Evolutionary conservation across 2,888 invertebrate genomes (phyloP), one percentile per base, ranked within the genome.

Genomic region (Xylota segnis): DNA sequence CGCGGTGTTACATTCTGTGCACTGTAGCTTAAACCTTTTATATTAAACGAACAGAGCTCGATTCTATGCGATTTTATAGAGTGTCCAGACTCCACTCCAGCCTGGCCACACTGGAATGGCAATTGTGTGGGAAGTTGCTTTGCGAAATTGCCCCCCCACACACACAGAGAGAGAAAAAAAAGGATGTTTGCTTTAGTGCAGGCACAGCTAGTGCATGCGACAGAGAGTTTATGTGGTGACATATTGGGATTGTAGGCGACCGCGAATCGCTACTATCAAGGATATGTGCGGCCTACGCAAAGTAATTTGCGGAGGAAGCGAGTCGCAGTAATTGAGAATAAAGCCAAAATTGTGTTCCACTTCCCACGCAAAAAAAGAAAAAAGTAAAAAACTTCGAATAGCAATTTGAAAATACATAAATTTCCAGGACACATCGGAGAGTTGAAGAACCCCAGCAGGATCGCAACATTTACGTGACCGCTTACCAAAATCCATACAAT

Each of bases 1-100:
- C 23, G 9, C 3, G 40, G 32, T 9, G 40, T 68, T n/a, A n/a
- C n/a, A n/a, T n/a, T n/a, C n/a, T n/a, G n/a, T n/a, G n/a, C n/a
- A 14, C 5, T 2, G 43, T 14, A 16, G 43, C 32, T 23, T 10
- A 16, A 10, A 2, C 12, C 27, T 40, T 37, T 70, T 58, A 56
- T 56, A 58, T 66, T 54, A 34, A 74, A 59, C 23, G 54, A 59
- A 14, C 34, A n/a, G 40, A 72, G 59, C 18, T 37, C n/a, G n/a
- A n/a, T n/a, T n/a, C n/a, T n/a, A n/a, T n/a, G n/a, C n/a, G 66
- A 65, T 76, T 81, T 84, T 76, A 84, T 59, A n/a, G 84, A 81
- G 81, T 68, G n/a, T 66, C 58, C 40, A 65, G 45, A 66, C 59
- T 52, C 54, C 27, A 9, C 18, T 23, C n/a, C n/a, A n/a, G 43